Percentiles rank a stretch among this genome's conserved stretches.
Conservation (phyloP, 2,888 invertebrate species). For the Sympetrum striolatum region DNA sequence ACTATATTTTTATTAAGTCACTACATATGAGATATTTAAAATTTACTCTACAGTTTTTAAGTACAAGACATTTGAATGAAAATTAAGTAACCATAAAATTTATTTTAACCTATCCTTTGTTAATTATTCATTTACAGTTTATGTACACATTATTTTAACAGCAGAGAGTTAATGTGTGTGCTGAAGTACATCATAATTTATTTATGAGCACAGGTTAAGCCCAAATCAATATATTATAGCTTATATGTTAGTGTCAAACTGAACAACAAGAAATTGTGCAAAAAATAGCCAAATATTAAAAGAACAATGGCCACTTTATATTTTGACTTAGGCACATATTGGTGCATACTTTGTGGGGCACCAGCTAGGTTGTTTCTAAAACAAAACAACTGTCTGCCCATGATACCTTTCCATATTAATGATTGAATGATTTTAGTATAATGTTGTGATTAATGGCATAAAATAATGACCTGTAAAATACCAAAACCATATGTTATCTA, state of each 20-base stretch:
- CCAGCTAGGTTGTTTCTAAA: constrained; percentile 41
- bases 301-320: constrained; percentile 11
- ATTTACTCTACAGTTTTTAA: constrained; percentile 24
- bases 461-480: neutral
- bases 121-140: constrained; percentile 22
- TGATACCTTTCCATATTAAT: neutral
- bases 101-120: constrained; percentile 17
- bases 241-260: neutral
- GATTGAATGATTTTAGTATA: neutral
- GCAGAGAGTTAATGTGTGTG: constrained; percentile 21
- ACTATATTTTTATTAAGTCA: constrained; percentile 4
- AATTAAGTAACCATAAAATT: constrained; percentile 18
- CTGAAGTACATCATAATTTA: constrained; percentile 6
- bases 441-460: constrained; percentile 5
- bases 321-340: constrained; percentile 26
- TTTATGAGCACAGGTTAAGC: neutral
- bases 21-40: constrained; percentile 20
- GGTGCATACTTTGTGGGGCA: constrained; percentile 31
- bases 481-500: neutral
- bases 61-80: constrained; percentile 23
- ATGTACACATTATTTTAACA: constrained; percentile 15
- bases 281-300: constrained; percentile 2
- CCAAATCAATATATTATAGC: neutral
- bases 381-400: constrained; percentile 42
- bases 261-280: neutral